A percentile compares a stretch with the other conserved stretches of the same genome.
Evolutionary conservation across 2,888 invertebrate species (phyloP).

Genomic region (Agriopis leucophaearia): DNA sequence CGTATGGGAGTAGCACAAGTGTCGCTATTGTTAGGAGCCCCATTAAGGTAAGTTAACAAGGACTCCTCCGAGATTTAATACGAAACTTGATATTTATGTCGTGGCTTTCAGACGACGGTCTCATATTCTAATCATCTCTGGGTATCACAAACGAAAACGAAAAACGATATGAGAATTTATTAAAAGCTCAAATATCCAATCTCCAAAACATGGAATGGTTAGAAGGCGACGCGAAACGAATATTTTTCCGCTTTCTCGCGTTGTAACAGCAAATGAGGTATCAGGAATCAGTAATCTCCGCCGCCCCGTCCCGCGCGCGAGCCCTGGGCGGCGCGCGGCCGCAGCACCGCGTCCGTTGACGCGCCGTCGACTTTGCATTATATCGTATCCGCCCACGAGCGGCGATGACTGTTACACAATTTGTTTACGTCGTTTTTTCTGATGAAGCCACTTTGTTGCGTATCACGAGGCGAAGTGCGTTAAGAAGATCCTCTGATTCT

Average conservation of each 20-base stretch:
- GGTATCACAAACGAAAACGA: constrained; percentile 2
- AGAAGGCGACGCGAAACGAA: constrained; percentile 24
- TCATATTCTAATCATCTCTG: not conserved
- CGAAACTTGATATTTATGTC: constrained; percentile 13
- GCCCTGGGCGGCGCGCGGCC: constrained; percentile 24
- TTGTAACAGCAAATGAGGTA: constrained; percentile 36
- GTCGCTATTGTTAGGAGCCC: constrained; percentile 26
- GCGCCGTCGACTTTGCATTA: constrained; percentile 31
- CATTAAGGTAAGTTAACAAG: constrained; percentile 16
- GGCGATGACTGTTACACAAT: constrained; percentile 42
- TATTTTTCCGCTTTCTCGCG: constrained; percentile 35
- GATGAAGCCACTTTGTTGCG: constrained; percentile 37
- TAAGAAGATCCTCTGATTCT: constrained; percentile 19
- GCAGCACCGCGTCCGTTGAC: constrained; percentile 16
- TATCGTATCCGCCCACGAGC: constrained; percentile 27
- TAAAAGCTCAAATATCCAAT: constrained; percentile 37
- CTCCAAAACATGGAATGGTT: constrained; percentile 25
- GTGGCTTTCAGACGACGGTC: not conserved
- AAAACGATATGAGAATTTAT: constrained; percentile 27
- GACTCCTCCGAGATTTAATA: constrained; percentile 4
- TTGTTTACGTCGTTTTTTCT: constrained; percentile 45
- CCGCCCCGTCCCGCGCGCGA: constrained; percentile 27
- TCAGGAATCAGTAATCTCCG: constrained; percentile 35
- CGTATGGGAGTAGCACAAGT: constrained; percentile 21
- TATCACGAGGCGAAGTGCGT: constrained; percentile 13